Evolutionary conservation across 1,140 invertebrate genomes (phyloP), one percentile per base, ranked within the genome.

Genomic region (Vanessa atalanta): DNA sequence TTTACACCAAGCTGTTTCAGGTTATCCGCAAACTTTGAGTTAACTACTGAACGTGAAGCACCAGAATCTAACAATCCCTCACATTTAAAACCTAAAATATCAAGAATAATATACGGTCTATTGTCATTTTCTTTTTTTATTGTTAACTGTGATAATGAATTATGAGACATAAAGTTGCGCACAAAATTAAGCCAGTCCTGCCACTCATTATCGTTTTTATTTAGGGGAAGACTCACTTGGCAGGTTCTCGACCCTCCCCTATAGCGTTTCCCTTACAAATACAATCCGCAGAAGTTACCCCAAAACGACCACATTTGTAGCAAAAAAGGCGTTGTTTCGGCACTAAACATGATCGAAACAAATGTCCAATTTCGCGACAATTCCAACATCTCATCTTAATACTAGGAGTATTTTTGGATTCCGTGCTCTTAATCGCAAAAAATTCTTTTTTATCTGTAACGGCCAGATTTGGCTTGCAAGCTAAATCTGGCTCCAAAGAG

Each of bases 311-410:
- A 67, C 75, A 82, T 66, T 60, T 75, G 26, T 74, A 77, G 53
- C 76, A 83, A 70, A 81, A 79, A n/a, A 83, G 31, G 6, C 76
- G 68, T 67, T 81, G 72, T 57, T 75, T 77, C 12, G 81, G 76
- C 16, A 74, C 11, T 50, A 53, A 31, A 73, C 81, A 84, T 5
- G 63, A 69, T n/a, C 73, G 66, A 48, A 79, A 79, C 48, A 57
- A 47, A 57, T 79, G 78, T 14, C 78, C 78, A n/a, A 26, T 13
- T 14, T 61, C 55, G 4, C 79, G 43, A 67, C 76, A 80, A 75
- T 80, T 80, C 79, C 79, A 80, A 31, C 74, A 79, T 68, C 65
- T 76, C 53, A 50, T 73, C 37, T 72, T 76, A 13, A 43, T 57
- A 31, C 60, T 65, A 14, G 48, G 14, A 14, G 50, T 14, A 51